Conservation (phyloP, 2,113 vertebrate genomes). For the Crotophaga sulcirostris region DNA sequence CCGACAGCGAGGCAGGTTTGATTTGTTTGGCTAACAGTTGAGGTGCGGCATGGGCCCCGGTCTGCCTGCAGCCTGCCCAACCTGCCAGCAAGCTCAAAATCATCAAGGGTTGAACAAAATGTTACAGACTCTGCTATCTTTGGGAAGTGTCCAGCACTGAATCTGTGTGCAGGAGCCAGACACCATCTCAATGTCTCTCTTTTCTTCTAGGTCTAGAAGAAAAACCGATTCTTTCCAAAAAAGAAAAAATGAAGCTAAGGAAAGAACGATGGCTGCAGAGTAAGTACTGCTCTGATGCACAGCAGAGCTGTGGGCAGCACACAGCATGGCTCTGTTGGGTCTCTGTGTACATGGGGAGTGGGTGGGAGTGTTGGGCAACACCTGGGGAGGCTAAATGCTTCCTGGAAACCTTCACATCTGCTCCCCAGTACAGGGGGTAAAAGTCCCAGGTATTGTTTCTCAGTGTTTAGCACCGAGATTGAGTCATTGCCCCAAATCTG, state of each 20-base stretch:
- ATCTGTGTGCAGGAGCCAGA: not conserved
- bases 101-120: not conserved
- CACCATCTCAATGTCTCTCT: not conserved
- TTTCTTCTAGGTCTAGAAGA: constrained; percentile 71
- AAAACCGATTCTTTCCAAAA: constrained; percentile 83
- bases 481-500: not conserved
- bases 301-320: accelerated
- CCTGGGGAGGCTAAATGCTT: not conserved
- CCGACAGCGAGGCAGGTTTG: accelerated
- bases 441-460: not conserved
- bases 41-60: not conserved
- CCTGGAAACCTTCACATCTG: not conserved
- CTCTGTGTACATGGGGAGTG: not conserved
- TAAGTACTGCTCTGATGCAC: constrained; percentile 65
- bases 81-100: not conserved
- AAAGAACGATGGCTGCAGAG: constrained; percentile 90
- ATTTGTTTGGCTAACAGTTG: not conserved
- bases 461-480: not conserved
- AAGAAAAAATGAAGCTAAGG: constrained; percentile 89
- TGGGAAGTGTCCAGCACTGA: not conserved
- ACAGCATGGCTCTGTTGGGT: not conserved
- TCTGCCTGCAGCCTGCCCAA: not conserved
- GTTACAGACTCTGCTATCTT: not conserved
- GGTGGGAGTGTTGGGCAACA: not conserved
- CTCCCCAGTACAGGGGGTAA: not conserved